Evolutionary conservation across 2,888 invertebrate species (phyloP).

Genomic region (Iphiclides podalirius): DNA sequence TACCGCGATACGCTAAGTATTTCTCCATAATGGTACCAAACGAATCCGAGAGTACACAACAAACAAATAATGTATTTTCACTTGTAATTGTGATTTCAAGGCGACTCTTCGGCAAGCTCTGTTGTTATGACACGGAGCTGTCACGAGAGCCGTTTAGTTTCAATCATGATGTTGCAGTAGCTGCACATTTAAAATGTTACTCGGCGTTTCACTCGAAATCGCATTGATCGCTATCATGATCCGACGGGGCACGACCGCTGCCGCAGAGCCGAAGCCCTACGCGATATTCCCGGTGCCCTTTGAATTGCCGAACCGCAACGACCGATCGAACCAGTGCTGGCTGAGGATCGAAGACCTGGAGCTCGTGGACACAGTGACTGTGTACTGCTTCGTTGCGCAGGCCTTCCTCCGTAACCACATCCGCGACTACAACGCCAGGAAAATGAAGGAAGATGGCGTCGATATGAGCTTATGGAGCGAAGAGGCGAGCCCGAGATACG

Average conservation of each 20-base stretch:
- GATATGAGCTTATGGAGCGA: slow-evolving; percentile 55
- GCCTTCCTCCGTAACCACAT: slow-evolving; percentile 52
- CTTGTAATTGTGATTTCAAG: slow-evolving; percentile 7
- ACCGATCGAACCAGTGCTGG: slow-evolving; percentile 61
- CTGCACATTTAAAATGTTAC: slow-evolving; percentile 66
- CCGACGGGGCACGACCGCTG: slow-evolving; percentile 33
- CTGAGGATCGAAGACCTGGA: slow-evolving; percentile 57
- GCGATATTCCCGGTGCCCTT: slow-evolving; percentile 51
- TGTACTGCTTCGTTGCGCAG: slow-evolving; percentile 51
- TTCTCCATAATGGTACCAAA: background rate
- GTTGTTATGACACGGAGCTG: slow-evolving; percentile 21
- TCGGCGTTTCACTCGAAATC: slow-evolving; percentile 34
- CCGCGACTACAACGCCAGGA: slow-evolving; percentile 53
- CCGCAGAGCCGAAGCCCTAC: slow-evolving; percentile 40
- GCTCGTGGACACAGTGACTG: slow-evolving; percentile 47
- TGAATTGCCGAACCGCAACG: slow-evolving; percentile 58
- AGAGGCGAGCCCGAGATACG: slow-evolving; percentile 39
- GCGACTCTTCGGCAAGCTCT: background rate
- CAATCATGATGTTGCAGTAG: slow-evolving; percentile 54
- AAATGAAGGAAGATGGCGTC: slow-evolving; percentile 53
- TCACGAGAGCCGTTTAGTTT: slow-evolving; percentile 17
- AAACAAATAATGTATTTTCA: slow-evolving; percentile 8
- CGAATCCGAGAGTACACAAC: slow-evolving; percentile 2
- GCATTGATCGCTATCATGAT: slow-evolving; percentile 36
- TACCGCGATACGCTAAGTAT: background rate